Evolutionary conservation across 2,888 invertebrate genomes (phyloP).

Genomic region (Agrotis ipsilon): DNA sequence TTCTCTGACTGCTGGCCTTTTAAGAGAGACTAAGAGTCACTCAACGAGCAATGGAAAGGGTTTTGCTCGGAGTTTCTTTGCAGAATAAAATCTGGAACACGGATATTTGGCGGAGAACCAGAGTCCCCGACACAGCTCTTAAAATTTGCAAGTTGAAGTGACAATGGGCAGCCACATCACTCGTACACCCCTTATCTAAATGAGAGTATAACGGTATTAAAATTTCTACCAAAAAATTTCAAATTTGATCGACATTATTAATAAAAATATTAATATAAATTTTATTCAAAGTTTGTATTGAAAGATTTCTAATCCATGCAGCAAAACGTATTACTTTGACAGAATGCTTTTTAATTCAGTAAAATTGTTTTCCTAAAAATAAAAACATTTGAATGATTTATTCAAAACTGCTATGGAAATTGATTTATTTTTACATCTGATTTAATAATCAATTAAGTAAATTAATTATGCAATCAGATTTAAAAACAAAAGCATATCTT

Average conservation of each 20-base stretch:
- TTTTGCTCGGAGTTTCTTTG: no score
- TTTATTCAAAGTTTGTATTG: conserved; percentile 2
- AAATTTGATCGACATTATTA: neutral
- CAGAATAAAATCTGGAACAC: no score
- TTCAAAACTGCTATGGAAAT: neutral
- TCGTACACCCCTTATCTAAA: no score
- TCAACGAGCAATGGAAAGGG: no score
- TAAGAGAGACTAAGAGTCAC: no score
- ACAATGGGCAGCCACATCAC: no score
- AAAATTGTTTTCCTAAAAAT: neutral
- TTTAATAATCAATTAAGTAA: neutral
- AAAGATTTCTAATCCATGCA: neutral
- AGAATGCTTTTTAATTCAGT: neutral
- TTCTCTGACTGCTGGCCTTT: no score
- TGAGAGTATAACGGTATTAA: neutral
- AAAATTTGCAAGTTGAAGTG: no score
- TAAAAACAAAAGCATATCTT: neutral
- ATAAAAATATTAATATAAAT: conserved; percentile 1
- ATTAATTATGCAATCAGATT: no score
- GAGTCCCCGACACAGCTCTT: no score
- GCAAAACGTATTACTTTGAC: neutral
- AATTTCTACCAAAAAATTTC: neutral
- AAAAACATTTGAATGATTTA: neutral
- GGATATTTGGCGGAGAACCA: no score
- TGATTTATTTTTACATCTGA: neutral